phyloP scores from a whole-genome alignment of 2,888 invertebrate genomes.

The Pseudolycoriella hygida region DNA sequence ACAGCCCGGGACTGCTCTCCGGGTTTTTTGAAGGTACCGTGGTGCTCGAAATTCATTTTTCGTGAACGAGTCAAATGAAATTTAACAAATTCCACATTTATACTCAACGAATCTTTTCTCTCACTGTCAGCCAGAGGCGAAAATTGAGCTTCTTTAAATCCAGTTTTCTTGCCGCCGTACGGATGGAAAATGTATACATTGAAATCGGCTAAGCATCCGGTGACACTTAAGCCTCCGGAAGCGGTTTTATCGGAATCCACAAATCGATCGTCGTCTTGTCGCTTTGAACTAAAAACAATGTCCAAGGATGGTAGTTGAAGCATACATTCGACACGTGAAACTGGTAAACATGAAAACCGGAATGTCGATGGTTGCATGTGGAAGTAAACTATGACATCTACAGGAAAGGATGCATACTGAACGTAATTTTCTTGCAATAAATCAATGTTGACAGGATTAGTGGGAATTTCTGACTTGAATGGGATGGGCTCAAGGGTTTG shows the following conservation, averaged over 20 bases:
- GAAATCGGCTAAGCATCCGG: slow-evolving; percentile 91
- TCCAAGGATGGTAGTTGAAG: slow-evolving; percentile 91
- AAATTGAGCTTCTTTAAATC: slow-evolving; percentile 65
- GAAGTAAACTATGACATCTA: slow-evolving; percentile 96
- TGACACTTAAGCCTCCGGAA: slow-evolving; percentile 50
- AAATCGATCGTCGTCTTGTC: slow-evolving; percentile 47
- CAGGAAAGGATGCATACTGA: slow-evolving; percentile 87
- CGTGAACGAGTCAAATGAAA: slow-evolving; percentile 84
- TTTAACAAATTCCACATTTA: slow-evolving; percentile 94
- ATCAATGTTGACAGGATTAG: slow-evolving; percentile 31
- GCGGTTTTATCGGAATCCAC: slow-evolving; percentile 22
- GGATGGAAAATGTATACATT: slow-evolving; percentile 97
- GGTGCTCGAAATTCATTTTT: slow-evolving; percentile 62
- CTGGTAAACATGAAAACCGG: slow-evolving; percentile 88
- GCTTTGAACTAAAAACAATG: slow-evolving; percentile 89
- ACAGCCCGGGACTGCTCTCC: slow-evolving; percentile 65
- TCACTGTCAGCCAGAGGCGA: slow-evolving; percentile 75
- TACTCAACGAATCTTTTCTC: slow-evolving; percentile 85
- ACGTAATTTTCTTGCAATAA: slow-evolving; percentile 54
- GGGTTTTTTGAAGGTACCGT: slow-evolving; percentile 24
- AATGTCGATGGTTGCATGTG: slow-evolving; percentile 96
- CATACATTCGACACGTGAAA: slow-evolving; percentile 90
- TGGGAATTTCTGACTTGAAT: slow-evolving; percentile 31
- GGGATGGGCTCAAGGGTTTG: slow-evolving; percentile 94
- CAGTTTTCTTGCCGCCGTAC: slow-evolving; percentile 78